Evolutionary conservation across 64 coral and sea anemone genomes (phyloP).

Genomic region (Platygyra sinensis): DNA sequence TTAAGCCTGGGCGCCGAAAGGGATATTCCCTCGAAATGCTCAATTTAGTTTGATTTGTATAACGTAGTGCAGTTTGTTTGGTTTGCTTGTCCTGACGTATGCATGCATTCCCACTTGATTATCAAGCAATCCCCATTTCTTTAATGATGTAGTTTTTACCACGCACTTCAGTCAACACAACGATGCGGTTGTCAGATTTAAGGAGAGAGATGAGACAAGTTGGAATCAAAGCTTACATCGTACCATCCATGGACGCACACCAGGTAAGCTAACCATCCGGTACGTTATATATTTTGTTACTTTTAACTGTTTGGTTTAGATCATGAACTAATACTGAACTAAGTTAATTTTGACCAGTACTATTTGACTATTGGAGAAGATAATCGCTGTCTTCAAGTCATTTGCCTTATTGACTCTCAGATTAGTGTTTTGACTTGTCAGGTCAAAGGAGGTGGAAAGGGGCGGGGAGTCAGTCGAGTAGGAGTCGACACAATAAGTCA

Average conservation of each 20-base stretch:
- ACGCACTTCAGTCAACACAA: slow-evolving; percentile 45
- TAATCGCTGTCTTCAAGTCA: no score
- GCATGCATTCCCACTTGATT: not conserved
- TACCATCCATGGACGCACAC: slow-evolving; percentile 60
- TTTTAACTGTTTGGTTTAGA: not conserved
- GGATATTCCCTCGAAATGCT: no score
- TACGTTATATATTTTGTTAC: not conserved
- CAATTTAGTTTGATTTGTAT: not conserved
- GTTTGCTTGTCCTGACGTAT: no score
- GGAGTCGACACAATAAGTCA: no score
- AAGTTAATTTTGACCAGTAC: no score
- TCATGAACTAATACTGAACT: no score
- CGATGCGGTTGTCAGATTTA: slow-evolving; percentile 33
- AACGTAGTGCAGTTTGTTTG: not conserved
- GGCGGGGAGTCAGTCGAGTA: no score
- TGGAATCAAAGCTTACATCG: slow-evolving; percentile 59
- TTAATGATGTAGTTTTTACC: slow-evolving; percentile 40
- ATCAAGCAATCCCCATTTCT: not conserved
- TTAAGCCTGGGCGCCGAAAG: no score
- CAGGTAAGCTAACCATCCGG: slow-evolving; percentile 32
- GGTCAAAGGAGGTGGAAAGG: no score
- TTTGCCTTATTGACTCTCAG: no score
- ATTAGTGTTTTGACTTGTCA: no score
- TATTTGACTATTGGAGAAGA: no score
- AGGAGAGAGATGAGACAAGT: slow-evolving; percentile 24